These are phyloP conservation scores for Drosophila trichaetosa DNA, from an alignment of 2,888 invertebrate species.

Conservation along the genomic window DNA sequence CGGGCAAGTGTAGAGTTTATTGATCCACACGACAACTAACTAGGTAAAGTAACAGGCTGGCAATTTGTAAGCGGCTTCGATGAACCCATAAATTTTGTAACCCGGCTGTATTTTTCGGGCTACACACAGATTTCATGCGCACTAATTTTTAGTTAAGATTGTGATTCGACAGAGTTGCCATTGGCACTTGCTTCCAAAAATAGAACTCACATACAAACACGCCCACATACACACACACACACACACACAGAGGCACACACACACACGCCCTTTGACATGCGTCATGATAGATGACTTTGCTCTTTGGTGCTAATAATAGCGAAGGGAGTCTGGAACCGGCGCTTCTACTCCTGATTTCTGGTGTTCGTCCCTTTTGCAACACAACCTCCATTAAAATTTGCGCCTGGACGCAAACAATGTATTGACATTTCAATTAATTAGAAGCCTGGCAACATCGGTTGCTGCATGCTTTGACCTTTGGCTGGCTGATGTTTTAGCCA, in stretches of 20 bases:
- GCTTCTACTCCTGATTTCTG: slow-evolving; percentile 3
- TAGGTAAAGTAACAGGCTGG: slow-evolving; percentile 63
- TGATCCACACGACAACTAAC: slow-evolving; percentile 56
- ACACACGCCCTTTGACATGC: slow-evolving; percentile 30
- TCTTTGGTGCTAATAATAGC: slow-evolving; percentile 48
- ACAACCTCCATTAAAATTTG: slow-evolving; percentile 47
- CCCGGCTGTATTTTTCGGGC: slow-evolving; percentile 26
- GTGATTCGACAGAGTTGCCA: slow-evolving; percentile 40
- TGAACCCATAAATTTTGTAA: slow-evolving; percentile 58
- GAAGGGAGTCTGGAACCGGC: slow-evolving; percentile 3
- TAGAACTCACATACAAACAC: slow-evolving; percentile 31
- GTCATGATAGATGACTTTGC: slow-evolving; percentile 57
- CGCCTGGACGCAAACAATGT: slow-evolving; percentile 56
- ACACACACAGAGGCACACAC: neutral
- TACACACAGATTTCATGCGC: slow-evolving; percentile 50
- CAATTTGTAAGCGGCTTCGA: slow-evolving; percentile 54
- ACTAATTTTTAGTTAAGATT: slow-evolving; percentile 71
- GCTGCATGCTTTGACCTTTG: slow-evolving; percentile 66
- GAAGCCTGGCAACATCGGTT: slow-evolving; percentile 30
- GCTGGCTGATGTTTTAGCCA: slow-evolving; percentile 26
- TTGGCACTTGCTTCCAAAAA: slow-evolving; percentile 43
- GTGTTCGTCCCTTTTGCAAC: slow-evolving; percentile 11
- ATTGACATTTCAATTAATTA: slow-evolving; percentile 81
- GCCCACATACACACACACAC: neutral
- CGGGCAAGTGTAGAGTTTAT: slow-evolving; percentile 63